phyloP scores from a whole-genome alignment of 2,113 vertebrate species.

The Delphinus delphis region DNA sequence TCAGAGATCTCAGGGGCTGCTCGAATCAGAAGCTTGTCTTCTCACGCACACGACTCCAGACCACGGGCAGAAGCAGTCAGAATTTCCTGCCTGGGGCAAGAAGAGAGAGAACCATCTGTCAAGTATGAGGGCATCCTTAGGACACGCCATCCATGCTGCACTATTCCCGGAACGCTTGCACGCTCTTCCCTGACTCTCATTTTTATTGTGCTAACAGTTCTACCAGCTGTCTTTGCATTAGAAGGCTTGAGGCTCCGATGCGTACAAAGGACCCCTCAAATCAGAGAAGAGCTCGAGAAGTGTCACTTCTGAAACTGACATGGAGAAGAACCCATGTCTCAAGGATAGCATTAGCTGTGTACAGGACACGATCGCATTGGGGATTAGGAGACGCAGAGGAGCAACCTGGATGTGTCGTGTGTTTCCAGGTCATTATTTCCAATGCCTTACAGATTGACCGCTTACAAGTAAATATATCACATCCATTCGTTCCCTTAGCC shows the following conservation, averaged over 20 bases:
- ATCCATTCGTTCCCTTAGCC: not conserved
- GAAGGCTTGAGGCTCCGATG: not conserved
- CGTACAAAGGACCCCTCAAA: not conserved
- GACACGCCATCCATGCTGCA: not conserved
- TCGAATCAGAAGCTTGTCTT: not conserved
- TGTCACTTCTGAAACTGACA: not conserved
- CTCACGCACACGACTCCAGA: not conserved
- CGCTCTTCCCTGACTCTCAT: not conserved
- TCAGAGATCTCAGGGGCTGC: not conserved
- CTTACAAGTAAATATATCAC: not conserved
- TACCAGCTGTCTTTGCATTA: not conserved
- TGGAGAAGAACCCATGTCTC: not conserved
- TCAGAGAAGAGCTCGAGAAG: not conserved
- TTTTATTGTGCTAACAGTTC: not conserved
- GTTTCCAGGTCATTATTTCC: not conserved
- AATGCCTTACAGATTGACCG: not conserved
- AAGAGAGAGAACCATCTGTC: not conserved
- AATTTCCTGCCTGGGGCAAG: not conserved
- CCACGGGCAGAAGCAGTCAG: not conserved
- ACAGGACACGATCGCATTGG: accelerated
- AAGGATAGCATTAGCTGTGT: not conserved
- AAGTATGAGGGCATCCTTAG: not conserved
- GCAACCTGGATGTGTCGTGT: accelerated
- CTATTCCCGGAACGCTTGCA: not conserved
- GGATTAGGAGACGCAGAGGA: not conserved